Evolutionary conservation across 2,888 invertebrate genomes (phyloP).

Genomic region (Cataglyphis albicans): DNA sequence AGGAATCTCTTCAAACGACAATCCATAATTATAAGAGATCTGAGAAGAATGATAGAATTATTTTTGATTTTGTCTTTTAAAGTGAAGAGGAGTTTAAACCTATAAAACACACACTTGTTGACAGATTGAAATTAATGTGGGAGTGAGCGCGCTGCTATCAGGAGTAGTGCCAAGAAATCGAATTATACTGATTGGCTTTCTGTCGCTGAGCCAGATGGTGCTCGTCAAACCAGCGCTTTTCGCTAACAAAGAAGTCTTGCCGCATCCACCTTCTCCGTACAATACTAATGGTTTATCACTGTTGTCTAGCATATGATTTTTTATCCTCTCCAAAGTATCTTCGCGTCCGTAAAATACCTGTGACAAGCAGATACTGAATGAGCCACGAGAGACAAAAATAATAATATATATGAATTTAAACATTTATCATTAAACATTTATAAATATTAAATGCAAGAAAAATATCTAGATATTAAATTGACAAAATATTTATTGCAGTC

Average conservation of each 20-base stretch:
- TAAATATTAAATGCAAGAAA: not conserved
- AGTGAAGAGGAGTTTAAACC: not conserved
- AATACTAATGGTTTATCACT: conserved; percentile 96
- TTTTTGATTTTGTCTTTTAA: not conserved
- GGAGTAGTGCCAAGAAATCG: conserved; percentile 98
- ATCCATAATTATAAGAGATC: conserved; percentile 96
- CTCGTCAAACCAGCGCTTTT: conserved; percentile 95
- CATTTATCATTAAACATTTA: not conserved
- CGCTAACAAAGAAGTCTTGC: conserved; percentile 97
- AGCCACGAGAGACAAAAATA: not conserved
- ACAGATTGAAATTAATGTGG: conserved; percentile 97
- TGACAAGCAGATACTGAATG: not conserved
- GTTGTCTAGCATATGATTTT: conserved; percentile 93
- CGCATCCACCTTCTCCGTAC: conserved; percentile 98
- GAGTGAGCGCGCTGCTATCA: conserved; percentile 97
- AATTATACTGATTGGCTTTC: conserved; percentile 94
- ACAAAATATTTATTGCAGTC: not conserved
- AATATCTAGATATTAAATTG: not conserved
- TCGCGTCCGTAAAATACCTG: conserved; percentile 97
- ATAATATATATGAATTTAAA: not conserved
- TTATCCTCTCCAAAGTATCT: conserved; percentile 93
- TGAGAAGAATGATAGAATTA: conserved; percentile 80
- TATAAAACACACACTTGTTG: conserved; percentile 90
- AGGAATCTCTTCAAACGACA: conserved; percentile 97
- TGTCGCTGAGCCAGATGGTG: conserved; percentile 91